These are phyloP conservation scores for Malthinus seriepunctatus DNA, from an alignment of 2,888 invertebrate species.

Conservation along the genomic window DNA sequence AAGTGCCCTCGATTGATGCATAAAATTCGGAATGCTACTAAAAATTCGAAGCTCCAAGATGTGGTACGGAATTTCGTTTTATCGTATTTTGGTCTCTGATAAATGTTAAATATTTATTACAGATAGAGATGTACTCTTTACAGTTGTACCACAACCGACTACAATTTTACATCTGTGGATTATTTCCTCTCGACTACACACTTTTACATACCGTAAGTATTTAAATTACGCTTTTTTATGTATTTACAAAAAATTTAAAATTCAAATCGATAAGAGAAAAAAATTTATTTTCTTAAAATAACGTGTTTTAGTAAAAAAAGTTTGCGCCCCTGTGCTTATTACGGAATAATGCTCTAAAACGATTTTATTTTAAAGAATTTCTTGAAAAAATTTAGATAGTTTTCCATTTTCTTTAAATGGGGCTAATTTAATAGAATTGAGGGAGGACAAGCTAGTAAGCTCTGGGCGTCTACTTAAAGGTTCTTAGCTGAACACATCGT, in stretches of 20 bases:
- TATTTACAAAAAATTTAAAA: not conserved
- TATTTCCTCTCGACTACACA: conserved; percentile 45
- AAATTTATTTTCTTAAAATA: too few relatives aligned
- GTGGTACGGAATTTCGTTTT: conserved; percentile 34
- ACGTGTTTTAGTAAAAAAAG: too few relatives aligned
- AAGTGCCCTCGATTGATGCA: conserved; percentile 43
- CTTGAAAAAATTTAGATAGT: too few relatives aligned
- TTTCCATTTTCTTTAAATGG: too few relatives aligned
- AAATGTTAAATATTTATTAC: conserved; percentile 32
- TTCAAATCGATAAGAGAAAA: too few relatives aligned
- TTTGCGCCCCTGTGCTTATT: too few relatives aligned
- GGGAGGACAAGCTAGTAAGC: too few relatives aligned
- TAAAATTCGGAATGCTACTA: conserved; percentile 42
- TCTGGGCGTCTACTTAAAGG: too few relatives aligned
- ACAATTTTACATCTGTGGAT: conserved; percentile 43
- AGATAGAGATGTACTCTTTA: conserved; percentile 46
- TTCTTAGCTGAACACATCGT: too few relatives aligned
- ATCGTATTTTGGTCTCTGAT: conserved; percentile 13
- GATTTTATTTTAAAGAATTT: too few relatives aligned
- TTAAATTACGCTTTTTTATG: not conserved
- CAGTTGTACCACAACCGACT: conserved; percentile 46
- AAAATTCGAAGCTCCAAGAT: conserved; percentile 39
- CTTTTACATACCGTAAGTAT: conserved; percentile 42
- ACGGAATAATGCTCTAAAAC: too few relatives aligned
- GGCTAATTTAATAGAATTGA: too few relatives aligned